Conservation (phyloP, 2,888 invertebrate species). For the Gymnocheta viridis region DNA sequence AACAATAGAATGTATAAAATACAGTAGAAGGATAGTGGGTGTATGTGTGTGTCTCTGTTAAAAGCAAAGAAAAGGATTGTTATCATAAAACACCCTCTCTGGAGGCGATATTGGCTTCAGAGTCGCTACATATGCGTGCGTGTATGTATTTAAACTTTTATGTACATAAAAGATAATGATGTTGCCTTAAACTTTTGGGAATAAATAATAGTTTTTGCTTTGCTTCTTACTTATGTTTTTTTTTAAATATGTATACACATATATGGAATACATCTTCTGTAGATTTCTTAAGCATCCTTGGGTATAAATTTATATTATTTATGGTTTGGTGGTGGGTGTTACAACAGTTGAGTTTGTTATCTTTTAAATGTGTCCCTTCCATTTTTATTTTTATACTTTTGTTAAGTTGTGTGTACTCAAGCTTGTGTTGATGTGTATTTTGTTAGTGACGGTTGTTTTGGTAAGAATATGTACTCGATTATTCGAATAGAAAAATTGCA, state of each 20-base stretch:
- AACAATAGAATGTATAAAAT: not conserved
- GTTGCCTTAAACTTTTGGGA: constrained; percentile 80
- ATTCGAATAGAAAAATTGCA: too few relatives aligned
- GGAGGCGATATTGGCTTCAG: constrained; percentile 9
- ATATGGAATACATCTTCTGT: constrained; percentile 43
- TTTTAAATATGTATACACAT: not conserved
- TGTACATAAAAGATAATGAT: constrained; percentile 81
- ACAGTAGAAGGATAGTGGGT: not conserved
- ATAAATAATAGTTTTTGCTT: constrained; percentile 79
- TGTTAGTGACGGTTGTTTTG: constrained; percentile 59
- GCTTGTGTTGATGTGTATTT: constrained; percentile 42
- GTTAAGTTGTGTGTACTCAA: not conserved
- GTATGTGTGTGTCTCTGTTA: not conserved
- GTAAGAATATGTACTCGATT: not conserved
- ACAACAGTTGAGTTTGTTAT: constrained; percentile 49
- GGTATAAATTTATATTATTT: constrained; percentile 14
- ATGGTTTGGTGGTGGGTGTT: not conserved
- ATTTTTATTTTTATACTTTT: constrained; percentile 61
- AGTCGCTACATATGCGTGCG: not conserved
- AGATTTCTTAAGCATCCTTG: constrained; percentile 41
- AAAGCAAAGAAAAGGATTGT: constrained; percentile 42
- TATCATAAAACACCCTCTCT: constrained; percentile 47
- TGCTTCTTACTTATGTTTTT: constrained; percentile 22
- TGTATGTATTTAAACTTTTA: constrained; percentile 48
- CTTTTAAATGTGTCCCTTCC: constrained; percentile 55